Evolutionary conservation across 2,797 vertebrate species (phyloP).

Genomic region (Phrynocephalus guinanensis): DNA sequence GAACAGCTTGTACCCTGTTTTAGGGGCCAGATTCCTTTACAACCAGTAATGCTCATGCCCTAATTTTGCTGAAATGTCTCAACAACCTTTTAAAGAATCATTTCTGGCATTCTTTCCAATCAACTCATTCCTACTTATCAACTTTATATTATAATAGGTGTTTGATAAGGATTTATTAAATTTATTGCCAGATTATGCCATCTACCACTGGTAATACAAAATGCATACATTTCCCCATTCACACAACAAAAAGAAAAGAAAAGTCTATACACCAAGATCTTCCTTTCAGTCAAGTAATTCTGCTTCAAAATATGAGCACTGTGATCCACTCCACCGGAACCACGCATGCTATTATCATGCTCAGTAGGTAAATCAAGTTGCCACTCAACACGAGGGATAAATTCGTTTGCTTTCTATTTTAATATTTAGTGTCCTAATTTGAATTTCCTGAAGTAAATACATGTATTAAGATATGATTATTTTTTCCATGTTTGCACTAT

Average conservation of each 20-base stretch:
- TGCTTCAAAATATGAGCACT: constrained; percentile 3
- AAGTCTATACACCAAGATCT: background rate
- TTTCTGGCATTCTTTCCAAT: too few relatives aligned
- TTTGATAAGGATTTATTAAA: background rate
- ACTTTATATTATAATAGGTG: background rate
- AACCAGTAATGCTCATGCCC: background rate
- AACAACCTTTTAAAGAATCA: background rate
- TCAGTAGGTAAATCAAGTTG: background rate
- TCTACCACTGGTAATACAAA: background rate
- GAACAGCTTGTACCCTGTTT: too few relatives aligned
- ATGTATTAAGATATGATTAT: background rate
- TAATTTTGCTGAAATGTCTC: background rate
- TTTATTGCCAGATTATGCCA: background rate
- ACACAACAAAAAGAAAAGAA: background rate
- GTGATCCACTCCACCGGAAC: background rate
- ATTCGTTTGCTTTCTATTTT: background rate
- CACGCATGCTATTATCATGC: background rate
- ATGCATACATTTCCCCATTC: background rate
- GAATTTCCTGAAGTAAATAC: background rate
- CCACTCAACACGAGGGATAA: background rate
- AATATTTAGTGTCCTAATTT: background rate
- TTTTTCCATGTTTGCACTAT: too few relatives aligned
- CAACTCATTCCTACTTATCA: background rate
- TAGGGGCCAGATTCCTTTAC: too few relatives aligned
- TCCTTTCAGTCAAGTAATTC: constrained; percentile 14